Evolutionary conservation across 2,888 invertebrate species (phyloP).

Genomic region (Drosophila pseudotalamancana): DNA sequence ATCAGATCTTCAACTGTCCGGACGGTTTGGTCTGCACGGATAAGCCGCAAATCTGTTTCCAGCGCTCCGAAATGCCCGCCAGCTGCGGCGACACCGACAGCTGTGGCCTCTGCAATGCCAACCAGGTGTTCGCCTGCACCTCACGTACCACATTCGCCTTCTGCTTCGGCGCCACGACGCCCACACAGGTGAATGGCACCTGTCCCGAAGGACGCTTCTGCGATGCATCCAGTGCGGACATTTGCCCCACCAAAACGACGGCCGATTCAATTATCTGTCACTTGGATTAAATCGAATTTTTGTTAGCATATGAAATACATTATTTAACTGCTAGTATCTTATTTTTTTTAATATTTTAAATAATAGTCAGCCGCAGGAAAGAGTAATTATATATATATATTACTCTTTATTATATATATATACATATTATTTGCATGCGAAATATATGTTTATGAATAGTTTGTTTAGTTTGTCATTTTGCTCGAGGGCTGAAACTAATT

Average conservation of each 20-base stretch:
- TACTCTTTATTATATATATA: too few relatives aligned
- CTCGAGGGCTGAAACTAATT: too few relatives aligned
- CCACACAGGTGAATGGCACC: slow-evolving; percentile 63
- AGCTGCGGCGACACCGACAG: slow-evolving; percentile 80
- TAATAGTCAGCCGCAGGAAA: too few relatives aligned
- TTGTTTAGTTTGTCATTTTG: too few relatives aligned
- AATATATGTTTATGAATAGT: too few relatives aligned
- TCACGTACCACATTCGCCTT: slow-evolving; percentile 77
- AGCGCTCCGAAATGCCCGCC: slow-evolving; percentile 69
- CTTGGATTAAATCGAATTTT: slow-evolving; percentile 7
- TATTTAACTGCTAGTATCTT: too few relatives aligned
- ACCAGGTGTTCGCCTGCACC: slow-evolving; percentile 79
- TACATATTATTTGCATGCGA: too few relatives aligned
- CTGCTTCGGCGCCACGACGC: slow-evolving; percentile 77
- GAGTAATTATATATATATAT: too few relatives aligned
- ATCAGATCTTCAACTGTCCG: slow-evolving; percentile 72
- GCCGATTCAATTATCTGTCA: slow-evolving; percentile 58
- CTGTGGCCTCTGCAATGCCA: slow-evolving; percentile 74
- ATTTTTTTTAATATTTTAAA: too few relatives aligned
- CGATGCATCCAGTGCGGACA: slow-evolving; percentile 66
- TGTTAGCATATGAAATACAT: too few relatives aligned
- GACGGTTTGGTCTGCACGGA: slow-evolving; percentile 80
- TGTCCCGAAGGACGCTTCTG: slow-evolving; percentile 75
- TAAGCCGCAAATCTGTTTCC: slow-evolving; percentile 77
- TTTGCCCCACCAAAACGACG: slow-evolving; percentile 65